These are phyloP conservation scores for Autographa pulchrina DNA, from an alignment of 2,888 invertebrate genomes.

Conservation along the genomic window DNA sequence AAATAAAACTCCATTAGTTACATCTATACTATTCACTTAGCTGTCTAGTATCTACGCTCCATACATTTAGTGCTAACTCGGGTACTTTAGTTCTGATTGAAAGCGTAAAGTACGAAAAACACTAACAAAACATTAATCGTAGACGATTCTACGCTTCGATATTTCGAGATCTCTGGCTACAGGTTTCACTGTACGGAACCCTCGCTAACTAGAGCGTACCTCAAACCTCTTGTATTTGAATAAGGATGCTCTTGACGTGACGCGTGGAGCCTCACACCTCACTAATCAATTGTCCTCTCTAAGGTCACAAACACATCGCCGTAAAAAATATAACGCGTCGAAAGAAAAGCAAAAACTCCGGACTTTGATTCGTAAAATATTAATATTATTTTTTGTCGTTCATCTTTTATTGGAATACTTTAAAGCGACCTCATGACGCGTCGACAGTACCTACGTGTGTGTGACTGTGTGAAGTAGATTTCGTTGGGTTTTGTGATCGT, in stretches of 20 bases:
- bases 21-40: not conserved
- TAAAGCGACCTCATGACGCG: constrained; percentile 47
- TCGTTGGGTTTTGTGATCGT: constrained; percentile 24
- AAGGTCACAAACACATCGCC: constrained; percentile 62
- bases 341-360: constrained; percentile 63
- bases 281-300: constrained; percentile 77
- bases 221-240: constrained; percentile 55
- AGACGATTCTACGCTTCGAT: not conserved
- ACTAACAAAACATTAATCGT: not conserved
- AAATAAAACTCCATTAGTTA: constrained; percentile 4
- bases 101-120: not conserved
- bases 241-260: constrained; percentile 66
- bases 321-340: constrained; percentile 57
- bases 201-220: constrained; percentile 10
- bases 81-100: not conserved
- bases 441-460: constrained; percentile 20
- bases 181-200: constrained; percentile 58
- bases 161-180: not conserved
- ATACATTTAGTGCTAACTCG: not conserved
- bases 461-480: constrained; percentile 28
- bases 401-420: constrained; percentile 56
- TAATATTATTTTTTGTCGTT: constrained; percentile 63
- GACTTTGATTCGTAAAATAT: constrained; percentile 66
- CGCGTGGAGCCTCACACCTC: constrained; percentile 61
- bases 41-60: not conserved